Evolutionary conservation across 2,888 invertebrate genomes (phyloP), one percentile per base, ranked within the genome.

Genomic region (Mesopsocus fuscifrons): DNA sequence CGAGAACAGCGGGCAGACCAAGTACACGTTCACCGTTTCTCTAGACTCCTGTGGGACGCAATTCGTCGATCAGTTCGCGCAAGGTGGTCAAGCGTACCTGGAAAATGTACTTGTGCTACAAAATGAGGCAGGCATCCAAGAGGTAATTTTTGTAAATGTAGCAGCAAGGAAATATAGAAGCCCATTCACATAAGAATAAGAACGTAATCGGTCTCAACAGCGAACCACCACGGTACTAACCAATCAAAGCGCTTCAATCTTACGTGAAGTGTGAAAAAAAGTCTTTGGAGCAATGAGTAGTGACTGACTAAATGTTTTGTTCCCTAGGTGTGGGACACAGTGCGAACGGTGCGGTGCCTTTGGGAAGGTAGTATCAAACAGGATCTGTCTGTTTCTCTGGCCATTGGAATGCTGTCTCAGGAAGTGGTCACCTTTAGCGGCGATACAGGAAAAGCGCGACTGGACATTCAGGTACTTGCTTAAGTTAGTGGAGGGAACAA

Each of bases 281-380:
- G n/a, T n/a, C n/a, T n/a, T n/a, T n/a, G n/a, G n/a, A n/a, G n/a
- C n/a, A n/a, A n/a, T n/a, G n/a, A n/a, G n/a, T n/a, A n/a, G n/a
- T n/a, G n/a, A n/a, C n/a, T n/a, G n/a, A n/a, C n/a, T n/a, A n/a
- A n/a, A n/a, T n/a, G n/a, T n/a, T n/a, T n/a, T n/a, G n/a, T n/a
- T n/a, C n/a, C 49, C 1, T 41, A 75, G 62, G 77, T 79, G 0
- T 83, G 82, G 82, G 83, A 83, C 53, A 79, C 78, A 1, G 74
- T 82, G 26, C 68, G 80, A 34, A 66, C 77, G 41, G 80, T 83
- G 1, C 70, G 82, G 44, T 84, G 84, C 57, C 61, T 81, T 9
- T 84, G 82, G 82, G 80, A 81, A 65, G 82, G 82, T 13, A 80
- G 76, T 52, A 61, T 83, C 41, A 80, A 77, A 43, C 78, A 81